These are phyloP conservation scores for Cryptoprocta ferox DNA, from an alignment of 2,797 vertebrate species.

Conservation along the genomic window DNA sequence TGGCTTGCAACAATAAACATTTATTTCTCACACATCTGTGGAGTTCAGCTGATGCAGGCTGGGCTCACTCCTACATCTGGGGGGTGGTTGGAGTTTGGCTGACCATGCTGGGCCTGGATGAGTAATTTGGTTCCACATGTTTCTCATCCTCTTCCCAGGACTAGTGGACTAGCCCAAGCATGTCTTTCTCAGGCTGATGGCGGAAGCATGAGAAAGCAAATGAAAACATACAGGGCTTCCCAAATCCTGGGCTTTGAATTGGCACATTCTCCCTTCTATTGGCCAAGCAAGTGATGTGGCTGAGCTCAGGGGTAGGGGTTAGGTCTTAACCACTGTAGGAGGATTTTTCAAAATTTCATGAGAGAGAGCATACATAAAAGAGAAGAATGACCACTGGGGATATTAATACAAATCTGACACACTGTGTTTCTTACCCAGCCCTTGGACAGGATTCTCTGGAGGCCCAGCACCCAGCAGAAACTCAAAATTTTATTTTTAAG, in stretches of 20 bases:
- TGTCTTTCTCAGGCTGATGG: constrained; percentile 6
- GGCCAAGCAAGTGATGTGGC: not conserved
- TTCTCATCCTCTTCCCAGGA: constrained; percentile 11
- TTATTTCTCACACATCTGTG: constrained; percentile 65
- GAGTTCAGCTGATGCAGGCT: not conserved
- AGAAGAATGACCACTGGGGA: not conserved
- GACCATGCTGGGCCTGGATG: not conserved
- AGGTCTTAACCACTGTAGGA: not conserved
- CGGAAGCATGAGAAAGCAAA: not conserved
- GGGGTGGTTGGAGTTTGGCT: not conserved
- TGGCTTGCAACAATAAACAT: constrained; percentile 54
- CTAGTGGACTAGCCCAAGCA: not conserved
- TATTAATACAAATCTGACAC: not conserved
- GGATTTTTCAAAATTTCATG: not conserved
- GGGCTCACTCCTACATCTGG: constrained; percentile 1
- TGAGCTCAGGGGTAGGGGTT: not conserved
- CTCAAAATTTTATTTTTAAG: too few species aligned
- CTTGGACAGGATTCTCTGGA: not conserved
- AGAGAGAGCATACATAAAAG: not conserved
- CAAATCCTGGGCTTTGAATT: not conserved
- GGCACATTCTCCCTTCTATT: not conserved
- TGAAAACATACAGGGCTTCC: not conserved
- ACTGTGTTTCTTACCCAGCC: not conserved
- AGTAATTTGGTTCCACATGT: not conserved
- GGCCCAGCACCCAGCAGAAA: not conserved